Evolutionary conservation across 2,797 vertebrate species (phyloP).

Genomic region (Dipus sagitta): DNA sequence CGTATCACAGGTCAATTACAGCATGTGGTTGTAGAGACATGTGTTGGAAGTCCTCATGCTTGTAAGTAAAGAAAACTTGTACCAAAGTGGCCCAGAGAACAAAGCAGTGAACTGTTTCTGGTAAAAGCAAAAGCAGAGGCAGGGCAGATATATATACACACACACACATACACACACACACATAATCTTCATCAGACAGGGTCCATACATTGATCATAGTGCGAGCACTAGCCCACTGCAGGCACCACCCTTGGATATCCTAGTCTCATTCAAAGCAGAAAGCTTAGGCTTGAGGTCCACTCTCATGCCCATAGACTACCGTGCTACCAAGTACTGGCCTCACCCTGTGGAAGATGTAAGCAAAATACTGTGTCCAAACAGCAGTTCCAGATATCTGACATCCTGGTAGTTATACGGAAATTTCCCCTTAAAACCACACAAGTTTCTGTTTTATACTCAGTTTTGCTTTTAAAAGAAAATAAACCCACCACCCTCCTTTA

Average conservation of each 20-base stretch:
- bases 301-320: not conserved
- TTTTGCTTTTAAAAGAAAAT: not conserved
- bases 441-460: not conserved
- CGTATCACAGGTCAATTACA: not conserved
- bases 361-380: too few species aligned
- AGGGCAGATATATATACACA: not conserved
- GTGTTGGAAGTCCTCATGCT: not conserved
- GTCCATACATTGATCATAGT: not conserved
- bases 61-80: not conserved
- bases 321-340: not conserved
- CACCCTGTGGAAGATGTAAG: too few species aligned
- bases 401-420: not conserved
- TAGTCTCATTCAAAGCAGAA: not conserved
- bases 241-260: too few species aligned
- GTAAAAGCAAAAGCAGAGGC: not conserved
- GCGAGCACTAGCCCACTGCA: fast-evolving
- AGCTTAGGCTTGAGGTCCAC: not conserved
- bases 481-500: not conserved
- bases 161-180: too few species aligned
- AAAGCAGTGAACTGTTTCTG: not conserved
- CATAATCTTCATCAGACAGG: not conserved
- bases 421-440: not conserved
- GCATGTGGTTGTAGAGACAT: not conserved
- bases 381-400: not conserved
- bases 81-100: not conserved